Conservation (phyloP, 2,888 invertebrate species). For the Lycocerus yunnanus region DNA sequence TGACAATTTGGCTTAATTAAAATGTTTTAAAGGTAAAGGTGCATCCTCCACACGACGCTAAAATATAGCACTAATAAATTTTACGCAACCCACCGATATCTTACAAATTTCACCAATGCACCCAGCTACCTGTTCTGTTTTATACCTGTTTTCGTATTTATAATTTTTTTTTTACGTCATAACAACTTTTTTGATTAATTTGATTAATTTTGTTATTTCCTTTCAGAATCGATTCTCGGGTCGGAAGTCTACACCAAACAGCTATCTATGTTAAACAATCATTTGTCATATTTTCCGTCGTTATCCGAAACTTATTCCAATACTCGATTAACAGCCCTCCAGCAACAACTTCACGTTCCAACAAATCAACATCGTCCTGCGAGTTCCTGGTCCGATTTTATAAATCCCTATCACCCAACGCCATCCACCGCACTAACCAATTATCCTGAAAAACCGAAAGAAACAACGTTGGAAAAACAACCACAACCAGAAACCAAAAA, state of each 20-base stretch:
- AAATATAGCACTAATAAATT: conserved; percentile 30
- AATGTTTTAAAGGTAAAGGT: conserved; percentile 28
- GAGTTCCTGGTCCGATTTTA: conserved; percentile 61
- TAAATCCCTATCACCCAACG: conserved; percentile 58
- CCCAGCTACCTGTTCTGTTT: conserved; percentile 9
- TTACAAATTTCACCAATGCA: conserved; percentile 12
- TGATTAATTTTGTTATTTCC: neutral
- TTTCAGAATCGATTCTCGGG: conserved; percentile 35
- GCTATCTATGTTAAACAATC: conserved; percentile 35
- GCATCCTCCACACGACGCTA: conserved; percentile 15
- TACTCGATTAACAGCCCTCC: conserved; percentile 60
- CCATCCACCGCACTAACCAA: conserved; percentile 43
- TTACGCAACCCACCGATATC: conserved; percentile 13
- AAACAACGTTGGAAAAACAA: neutral
- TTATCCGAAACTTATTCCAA: conserved; percentile 51
- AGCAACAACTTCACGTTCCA: conserved; percentile 57
- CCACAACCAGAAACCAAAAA: conserved; percentile 56
- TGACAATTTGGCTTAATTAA: conserved; percentile 28
- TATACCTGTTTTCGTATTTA: neutral
- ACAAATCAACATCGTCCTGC: conserved; percentile 56
- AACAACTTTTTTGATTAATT: neutral
- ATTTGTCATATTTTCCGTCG: conserved; percentile 43
- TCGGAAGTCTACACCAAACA: conserved; percentile 48
- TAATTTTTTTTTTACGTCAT: neutral
- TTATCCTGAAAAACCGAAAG: conserved; percentile 15